Percentiles rank a stretch among this genome's conserved stretches.
phyloP scores from a whole-genome alignment of 2,797 vertebrate genomes.

The Poeciliopsis turneri region DNA sequence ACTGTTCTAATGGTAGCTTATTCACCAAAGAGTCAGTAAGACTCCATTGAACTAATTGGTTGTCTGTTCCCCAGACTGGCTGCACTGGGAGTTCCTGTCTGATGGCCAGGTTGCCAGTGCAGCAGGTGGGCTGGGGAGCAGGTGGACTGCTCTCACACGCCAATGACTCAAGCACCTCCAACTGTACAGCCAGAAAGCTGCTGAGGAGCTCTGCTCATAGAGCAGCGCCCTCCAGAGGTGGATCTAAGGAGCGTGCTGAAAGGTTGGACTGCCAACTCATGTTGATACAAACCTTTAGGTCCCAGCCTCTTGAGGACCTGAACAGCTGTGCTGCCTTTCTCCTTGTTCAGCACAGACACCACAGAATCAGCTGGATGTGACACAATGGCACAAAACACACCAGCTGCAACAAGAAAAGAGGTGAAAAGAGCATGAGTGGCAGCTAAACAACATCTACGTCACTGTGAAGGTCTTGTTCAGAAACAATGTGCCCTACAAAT shows the following conservation, averaged over 20 bases:
- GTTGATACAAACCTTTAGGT: no score
- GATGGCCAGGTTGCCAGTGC: conserved; percentile 78
- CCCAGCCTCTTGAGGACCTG: no score
- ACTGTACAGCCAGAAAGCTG: conserved; percentile 92
- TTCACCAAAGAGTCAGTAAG: not conserved
- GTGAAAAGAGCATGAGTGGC: no score
- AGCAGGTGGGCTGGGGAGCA: conserved; percentile 84
- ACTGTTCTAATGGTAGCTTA: not conserved
- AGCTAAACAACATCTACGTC: no score
- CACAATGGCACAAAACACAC: no score
- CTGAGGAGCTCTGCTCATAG: conserved; percentile 74
- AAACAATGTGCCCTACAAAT: no score
- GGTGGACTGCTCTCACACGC: conserved; percentile 93
- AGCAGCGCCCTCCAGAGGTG: conserved; percentile 89
- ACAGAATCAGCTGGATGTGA: no score
- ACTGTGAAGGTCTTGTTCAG: no score
- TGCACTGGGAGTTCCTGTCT: conserved; percentile 75
- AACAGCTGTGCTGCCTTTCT: no score
- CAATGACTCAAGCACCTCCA: conserved; percentile 97
- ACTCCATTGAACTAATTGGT: not conserved
- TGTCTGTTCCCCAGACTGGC: conserved; percentile 86
- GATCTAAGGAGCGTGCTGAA: conserved; percentile 84
- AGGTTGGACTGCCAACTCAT: no score
- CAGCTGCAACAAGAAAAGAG: no score
- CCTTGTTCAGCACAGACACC: no score